Percentiles rank a stretch among this genome's conserved stretches.
phyloP scores from a whole-genome alignment of 2,797 vertebrate species.

The Florisuga fusca region DNA sequence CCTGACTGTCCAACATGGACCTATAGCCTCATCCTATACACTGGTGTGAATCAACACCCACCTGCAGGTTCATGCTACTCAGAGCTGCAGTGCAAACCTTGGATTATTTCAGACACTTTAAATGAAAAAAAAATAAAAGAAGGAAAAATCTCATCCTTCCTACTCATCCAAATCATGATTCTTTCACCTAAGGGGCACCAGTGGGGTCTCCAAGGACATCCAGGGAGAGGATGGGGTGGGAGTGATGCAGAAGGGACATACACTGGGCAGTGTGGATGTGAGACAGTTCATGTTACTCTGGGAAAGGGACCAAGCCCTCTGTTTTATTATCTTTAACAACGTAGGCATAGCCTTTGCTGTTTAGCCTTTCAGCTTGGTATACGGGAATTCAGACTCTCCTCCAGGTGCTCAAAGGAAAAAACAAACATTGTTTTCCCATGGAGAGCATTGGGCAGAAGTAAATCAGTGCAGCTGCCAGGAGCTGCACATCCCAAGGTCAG shows the following conservation, averaged over 20 bases:
- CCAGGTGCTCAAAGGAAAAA: neutral
- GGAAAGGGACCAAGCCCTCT: neutral
- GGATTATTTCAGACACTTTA: neutral
- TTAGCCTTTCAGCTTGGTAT: neutral
- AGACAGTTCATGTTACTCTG: neutral
- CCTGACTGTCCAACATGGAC: neutral
- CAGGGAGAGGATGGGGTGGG: neutral
- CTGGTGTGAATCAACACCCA: neutral
- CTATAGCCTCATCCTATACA: rapidly evolving
- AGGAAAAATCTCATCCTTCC: neutral
- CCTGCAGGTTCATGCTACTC: neutral
- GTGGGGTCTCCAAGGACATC: neutral
- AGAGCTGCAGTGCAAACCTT: neutral
- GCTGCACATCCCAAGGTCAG: neutral
- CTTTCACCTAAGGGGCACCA: neutral
- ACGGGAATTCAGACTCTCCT: neutral
- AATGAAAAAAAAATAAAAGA: neutral
- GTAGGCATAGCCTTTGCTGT: neutral
- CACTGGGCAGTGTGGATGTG: neutral
- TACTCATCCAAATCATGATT: neutral
- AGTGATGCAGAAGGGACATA: neutral
- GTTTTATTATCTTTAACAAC: neutral
- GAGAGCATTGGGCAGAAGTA: neutral
- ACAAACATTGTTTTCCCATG: neutral
- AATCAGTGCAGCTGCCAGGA: neutral